phyloP scores from a whole-genome alignment of 2,888 invertebrate species.

The Diarsia rubi region DNA sequence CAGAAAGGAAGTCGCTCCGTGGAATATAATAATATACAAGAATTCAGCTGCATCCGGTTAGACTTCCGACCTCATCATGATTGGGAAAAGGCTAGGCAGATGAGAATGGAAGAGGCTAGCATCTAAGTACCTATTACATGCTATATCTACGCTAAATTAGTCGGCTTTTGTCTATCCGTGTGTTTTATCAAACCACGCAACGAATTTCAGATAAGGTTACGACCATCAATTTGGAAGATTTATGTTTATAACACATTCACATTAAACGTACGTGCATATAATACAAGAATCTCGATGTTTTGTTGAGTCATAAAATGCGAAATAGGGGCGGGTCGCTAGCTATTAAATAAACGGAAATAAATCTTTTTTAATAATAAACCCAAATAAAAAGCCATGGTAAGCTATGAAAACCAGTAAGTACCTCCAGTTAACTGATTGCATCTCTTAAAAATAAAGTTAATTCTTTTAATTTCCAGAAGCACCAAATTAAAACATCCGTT shows the following conservation, averaged over 20 bases:
- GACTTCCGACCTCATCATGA: too few relatives aligned
- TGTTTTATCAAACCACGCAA: neutral
- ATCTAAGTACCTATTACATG: neutral
- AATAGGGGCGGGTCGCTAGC: neutral
- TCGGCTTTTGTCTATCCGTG: neutral
- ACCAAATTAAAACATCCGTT: conserved; percentile 50
- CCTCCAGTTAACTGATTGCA: conserved; percentile 11
- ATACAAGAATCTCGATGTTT: neutral
- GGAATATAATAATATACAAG: too few relatives aligned
- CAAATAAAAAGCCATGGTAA: neutral
- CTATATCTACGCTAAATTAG: neutral
- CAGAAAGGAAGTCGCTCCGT: too few relatives aligned
- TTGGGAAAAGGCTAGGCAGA: too few relatives aligned
- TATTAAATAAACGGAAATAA: neutral
- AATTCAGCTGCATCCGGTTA: too few relatives aligned
- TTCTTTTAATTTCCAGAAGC: conserved; percentile 28
- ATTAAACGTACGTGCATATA: neutral
- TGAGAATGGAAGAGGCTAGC: neutral
- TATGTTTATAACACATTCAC: neutral
- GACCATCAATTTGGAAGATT: neutral
- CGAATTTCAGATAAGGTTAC: neutral
- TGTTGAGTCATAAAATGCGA: neutral
- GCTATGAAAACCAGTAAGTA: conserved; percentile 16
- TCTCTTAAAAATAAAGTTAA: conserved; percentile 49
- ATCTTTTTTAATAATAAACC: conserved; percentile 6